Conservation (phyloP, 1,140 invertebrate species). For the Mamestra configurata region DNA sequence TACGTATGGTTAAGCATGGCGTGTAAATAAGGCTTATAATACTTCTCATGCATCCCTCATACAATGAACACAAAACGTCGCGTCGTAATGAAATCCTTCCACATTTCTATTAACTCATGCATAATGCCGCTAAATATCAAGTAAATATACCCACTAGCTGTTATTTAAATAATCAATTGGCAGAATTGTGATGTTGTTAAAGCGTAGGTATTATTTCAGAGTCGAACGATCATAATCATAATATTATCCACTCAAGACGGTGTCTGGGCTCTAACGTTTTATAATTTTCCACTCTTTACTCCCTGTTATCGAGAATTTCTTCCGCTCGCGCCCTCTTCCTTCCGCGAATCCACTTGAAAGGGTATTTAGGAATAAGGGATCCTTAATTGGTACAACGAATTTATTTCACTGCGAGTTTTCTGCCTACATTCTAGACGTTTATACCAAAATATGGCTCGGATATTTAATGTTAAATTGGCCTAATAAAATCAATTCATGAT, state of each 20-base stretch:
- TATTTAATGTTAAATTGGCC: constrained; percentile 4
- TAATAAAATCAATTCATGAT: constrained; percentile 11
- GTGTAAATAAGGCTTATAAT: not conserved
- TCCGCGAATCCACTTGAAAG: constrained; percentile 78
- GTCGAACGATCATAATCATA: constrained; percentile 59
- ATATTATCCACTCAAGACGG: constrained; percentile 60
- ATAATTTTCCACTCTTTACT: constrained; percentile 82
- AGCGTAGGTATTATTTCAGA: constrained; percentile 49
- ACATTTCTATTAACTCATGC: not conserved
- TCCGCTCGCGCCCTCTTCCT: constrained; percentile 81
- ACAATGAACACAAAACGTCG: not conserved
- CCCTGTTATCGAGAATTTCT: constrained; percentile 82
- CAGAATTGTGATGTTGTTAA: constrained; percentile 31
- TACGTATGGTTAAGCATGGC: not conserved
- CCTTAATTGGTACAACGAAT: constrained; percentile 81
- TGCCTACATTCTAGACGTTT: constrained; percentile 56
- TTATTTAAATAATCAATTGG: constrained; percentile 18
- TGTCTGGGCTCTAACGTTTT: constrained; percentile 75
- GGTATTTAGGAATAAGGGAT: constrained; percentile 81
- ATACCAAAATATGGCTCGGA: constrained; percentile 10
- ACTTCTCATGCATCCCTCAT: not conserved
- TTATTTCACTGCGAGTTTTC: constrained; percentile 74
- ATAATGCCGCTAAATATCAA: constrained; percentile 21
- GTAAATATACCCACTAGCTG: constrained; percentile 31
- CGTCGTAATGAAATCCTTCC: not conserved